Conservation (phyloP, 2,888 invertebrate genomes). For the Ephialtes manifestator region DNA sequence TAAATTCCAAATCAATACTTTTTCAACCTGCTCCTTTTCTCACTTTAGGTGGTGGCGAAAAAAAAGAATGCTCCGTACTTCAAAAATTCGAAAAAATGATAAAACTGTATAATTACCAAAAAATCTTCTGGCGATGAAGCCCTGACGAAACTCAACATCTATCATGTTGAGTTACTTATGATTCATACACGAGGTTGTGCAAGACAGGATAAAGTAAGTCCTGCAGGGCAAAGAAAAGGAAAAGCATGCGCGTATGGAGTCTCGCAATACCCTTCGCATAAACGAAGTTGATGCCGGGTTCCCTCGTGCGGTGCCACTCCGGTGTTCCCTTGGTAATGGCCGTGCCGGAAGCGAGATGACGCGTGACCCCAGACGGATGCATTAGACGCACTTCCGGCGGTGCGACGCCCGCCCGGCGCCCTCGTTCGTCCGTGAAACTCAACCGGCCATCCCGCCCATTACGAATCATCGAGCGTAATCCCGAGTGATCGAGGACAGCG, state of each 20-base stretch:
- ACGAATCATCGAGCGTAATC: slow-evolving; percentile 75
- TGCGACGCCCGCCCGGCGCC: slow-evolving; percentile 80
- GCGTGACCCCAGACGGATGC: slow-evolving; percentile 87
- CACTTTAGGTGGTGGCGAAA: too few relatives aligned
- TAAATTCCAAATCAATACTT: too few relatives aligned
- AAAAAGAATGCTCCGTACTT: too few relatives aligned
- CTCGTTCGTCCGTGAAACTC: slow-evolving; percentile 73
- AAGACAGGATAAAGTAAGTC: neutral
- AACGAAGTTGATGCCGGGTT: slow-evolving; percentile 31
- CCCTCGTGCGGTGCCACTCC: slow-evolving; percentile 39
- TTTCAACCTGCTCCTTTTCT: too few relatives aligned
- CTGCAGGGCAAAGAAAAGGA: slow-evolving; percentile 1
- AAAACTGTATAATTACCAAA: neutral
- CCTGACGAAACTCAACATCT: neutral
- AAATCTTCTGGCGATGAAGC: neutral
- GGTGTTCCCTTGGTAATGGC: slow-evolving; percentile 81
- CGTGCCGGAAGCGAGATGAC: slow-evolving; percentile 84
- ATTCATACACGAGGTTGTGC: neutral
- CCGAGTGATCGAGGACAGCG: slow-evolving; percentile 66
- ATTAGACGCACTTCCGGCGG: slow-evolving; percentile 89
- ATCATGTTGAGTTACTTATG: neutral
- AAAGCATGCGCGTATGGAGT: neutral
- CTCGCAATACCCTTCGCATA: slow-evolving; percentile 15
- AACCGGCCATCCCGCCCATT: slow-evolving; percentile 72
- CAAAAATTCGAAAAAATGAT: too few relatives aligned